Evolutionary conservation across 2,113 vertebrate genomes (phyloP).

Genomic region (Hypomesus transpacificus): DNA sequence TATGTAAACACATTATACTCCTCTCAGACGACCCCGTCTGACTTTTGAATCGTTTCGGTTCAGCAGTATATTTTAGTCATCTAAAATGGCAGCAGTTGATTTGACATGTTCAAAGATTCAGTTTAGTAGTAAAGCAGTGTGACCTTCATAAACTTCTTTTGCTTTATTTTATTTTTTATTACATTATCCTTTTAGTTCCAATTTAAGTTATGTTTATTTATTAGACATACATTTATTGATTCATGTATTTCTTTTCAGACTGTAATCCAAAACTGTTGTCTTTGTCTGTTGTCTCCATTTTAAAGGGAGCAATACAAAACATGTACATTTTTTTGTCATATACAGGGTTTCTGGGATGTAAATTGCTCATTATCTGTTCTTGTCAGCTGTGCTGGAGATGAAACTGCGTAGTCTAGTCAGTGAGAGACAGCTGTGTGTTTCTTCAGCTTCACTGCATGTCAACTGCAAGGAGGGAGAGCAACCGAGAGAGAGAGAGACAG

Average conservation of each 20-base stretch:
- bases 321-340: neutral
- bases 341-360: slow-evolving; percentile 4
- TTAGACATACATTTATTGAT: too few species aligned
- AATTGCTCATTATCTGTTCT: slow-evolving; percentile 14
- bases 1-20: neutral
- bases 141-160: neutral
- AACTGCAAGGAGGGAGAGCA: slow-evolving; percentile 5
- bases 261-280: too few species aligned
- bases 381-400: slow-evolving; percentile 9
- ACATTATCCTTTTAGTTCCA: too few species aligned
- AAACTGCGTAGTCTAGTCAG: neutral
- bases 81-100: slow-evolving; percentile 48
- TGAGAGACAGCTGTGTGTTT: neutral
- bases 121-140: neutral
- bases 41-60: neutral
- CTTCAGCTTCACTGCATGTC: slow-evolving; percentile 15
- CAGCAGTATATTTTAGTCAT: neutral
- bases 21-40: neutral
- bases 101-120: slow-evolving; percentile 38
- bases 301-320: neutral
- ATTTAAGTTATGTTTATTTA: too few species aligned
- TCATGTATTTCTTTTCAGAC: too few species aligned
- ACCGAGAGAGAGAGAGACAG: neutral
- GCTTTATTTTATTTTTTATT: too few species aligned
- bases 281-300: too few species aligned